These are phyloP conservation scores for Pristionchus pacificus DNA, from an alignment of 1,140 invertebrate genomes.

Conservation along the genomic window DNA sequence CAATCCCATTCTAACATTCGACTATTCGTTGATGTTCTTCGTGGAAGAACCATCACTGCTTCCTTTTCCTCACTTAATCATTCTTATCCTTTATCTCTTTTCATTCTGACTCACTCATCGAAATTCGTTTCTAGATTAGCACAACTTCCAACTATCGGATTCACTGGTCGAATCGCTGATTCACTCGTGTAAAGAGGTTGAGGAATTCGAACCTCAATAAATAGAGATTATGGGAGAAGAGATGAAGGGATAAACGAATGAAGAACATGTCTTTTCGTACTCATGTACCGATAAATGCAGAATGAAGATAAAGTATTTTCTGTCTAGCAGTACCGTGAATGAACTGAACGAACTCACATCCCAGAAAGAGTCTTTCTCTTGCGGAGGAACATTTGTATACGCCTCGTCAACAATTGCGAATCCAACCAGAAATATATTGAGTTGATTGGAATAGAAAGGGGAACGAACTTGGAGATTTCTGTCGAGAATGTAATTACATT, in stretches of 20 bases:
- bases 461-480: conserved; percentile 24
- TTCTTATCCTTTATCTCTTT: not conserved
- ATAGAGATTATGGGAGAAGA: no score
- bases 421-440: conserved; percentile 22
- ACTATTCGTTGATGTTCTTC: not conserved
- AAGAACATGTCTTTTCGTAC: no score
- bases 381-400: conserved; percentile 20
- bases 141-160: conserved; percentile 26
- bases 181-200: conserved; percentile 35
- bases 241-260: no score
- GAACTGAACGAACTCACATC: conserved; percentile 7
- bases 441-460: not conserved
- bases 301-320: no score
- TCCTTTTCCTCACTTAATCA: not conserved
- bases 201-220: conserved; percentile 11
- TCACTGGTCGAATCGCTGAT: conserved; percentile 22
- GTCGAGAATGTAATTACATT: conserved; percentile 45
- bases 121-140: conserved; percentile 5
- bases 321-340: not conserved
- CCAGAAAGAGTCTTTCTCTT: conserved; percentile 35
- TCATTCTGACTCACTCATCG: not conserved
- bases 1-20: not conserved
- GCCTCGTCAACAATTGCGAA: conserved; percentile 32
- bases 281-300: no score
- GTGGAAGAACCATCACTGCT: not conserved